Conservation (phyloP, 2,113 vertebrate genomes). For the Oxygymnocypris stewartii region DNA sequence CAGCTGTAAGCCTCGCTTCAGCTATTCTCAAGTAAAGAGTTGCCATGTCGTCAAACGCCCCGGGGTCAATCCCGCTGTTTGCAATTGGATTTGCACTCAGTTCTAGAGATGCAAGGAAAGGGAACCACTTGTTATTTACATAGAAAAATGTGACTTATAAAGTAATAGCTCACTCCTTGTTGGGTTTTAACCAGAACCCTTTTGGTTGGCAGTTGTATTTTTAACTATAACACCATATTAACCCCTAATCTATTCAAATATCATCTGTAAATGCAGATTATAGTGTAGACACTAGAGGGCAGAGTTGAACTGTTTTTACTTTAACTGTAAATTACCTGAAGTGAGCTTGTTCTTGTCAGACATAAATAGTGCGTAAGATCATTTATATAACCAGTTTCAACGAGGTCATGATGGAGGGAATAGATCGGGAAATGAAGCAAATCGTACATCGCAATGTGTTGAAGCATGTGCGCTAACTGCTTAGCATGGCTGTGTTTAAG, state of each 20-base stretch:
- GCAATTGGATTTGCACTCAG: slow-evolving; percentile 95
- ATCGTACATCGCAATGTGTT: background rate
- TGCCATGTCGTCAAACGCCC: slow-evolving; percentile 89
- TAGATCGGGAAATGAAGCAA: background rate
- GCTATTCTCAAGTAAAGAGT: slow-evolving; percentile 92
- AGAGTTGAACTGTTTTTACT: too few relatives aligned
- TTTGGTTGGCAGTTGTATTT: background rate
- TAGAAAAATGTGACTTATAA: background rate
- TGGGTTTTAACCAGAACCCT: background rate
- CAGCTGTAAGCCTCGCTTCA: slow-evolving; percentile 87
- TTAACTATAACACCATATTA: background rate
- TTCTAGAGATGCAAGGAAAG: slow-evolving; percentile 74
- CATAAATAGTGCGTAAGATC: background rate
- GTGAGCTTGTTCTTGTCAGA: background rate
- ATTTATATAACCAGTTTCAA: background rate
- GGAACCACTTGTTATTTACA: background rate
- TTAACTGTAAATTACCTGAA: too few relatives aligned
- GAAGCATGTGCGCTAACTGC: background rate
- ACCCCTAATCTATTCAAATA: background rate
- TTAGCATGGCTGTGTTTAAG: background rate
- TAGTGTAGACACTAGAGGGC: background rate
- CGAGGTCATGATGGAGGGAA: background rate
- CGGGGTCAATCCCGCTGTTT: slow-evolving; percentile 87
- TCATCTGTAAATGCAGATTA: background rate
- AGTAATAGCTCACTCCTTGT: background rate